Base-by-base conservation (phyloP, 2,113 vertebrate species). In the Eublepharis macularius region DNA sequence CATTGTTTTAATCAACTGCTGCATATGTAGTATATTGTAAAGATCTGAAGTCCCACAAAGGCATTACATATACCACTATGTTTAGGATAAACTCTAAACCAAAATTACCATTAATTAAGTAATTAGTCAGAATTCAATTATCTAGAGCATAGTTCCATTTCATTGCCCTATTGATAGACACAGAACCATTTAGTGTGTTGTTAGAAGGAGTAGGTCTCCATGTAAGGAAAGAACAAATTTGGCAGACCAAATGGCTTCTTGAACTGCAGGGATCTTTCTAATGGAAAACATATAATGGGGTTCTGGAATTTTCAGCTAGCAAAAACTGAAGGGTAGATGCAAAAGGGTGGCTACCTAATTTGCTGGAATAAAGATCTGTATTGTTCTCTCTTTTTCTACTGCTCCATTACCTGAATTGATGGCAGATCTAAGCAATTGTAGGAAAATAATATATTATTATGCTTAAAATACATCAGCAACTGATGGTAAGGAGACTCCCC, bases 51-150 rank as follows among this genome's bases (percentile, higher is more conserved):
- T 24, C 54, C 4, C 45, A 77, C 7, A 82, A 6, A 83, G 54
- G 14, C 16, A 57, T 19, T n/a, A 36, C 1, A 4, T 84, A 17
- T 84, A 17, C 49, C 68, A 66, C 65, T 84, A 39, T n/a, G 60
- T 45, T 43, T 73, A 69, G 83, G n/a, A 41, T 65, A 83, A 78
- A 76, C 41, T 49, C 19, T 11, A 80, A 88, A 84, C 12, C 26
- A 69, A 75, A 76, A 43, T 13, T 76, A 70, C 57, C 66, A 70
- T 21, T 57, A 83, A 34, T 29, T 63, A 76, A 47, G 32, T 45
- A 29, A 72, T 51, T 73, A 57, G 47, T 2, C 13, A 76, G 79
- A 69, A 36, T n/a, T 65, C 32, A 82, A 19, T 74, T 72, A 63
- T 19, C 29, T n/a, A 14, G 16, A 75, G 41, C 17, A 6, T 19